A percentile compares a stretch with the other conserved stretches of the same genome.
phyloP scores from a whole-genome alignment of 2,113 vertebrate genomes.

The Pelodiscus sinensis region DNA sequence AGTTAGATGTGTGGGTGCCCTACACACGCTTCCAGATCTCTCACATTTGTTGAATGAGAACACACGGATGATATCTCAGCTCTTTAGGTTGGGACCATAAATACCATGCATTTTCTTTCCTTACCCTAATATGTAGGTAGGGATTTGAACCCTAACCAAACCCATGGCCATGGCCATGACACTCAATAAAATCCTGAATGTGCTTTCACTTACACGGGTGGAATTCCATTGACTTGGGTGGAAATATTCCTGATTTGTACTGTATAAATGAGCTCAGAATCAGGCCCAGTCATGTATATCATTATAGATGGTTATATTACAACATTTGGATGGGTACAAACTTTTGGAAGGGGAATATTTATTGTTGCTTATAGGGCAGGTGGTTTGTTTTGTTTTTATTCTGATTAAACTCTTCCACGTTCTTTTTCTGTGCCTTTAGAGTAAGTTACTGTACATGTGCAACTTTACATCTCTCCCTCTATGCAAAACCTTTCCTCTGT shows the following conservation, averaged over 20 bases:
- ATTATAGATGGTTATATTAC: not conserved
- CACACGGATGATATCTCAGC: not conserved
- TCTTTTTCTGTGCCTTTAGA: not conserved
- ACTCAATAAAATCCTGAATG: not conserved
- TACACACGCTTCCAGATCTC: not conserved
- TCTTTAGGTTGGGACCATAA: not conserved
- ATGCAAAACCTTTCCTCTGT: not conserved
- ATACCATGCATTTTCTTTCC: not conserved
- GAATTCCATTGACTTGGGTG: not conserved
- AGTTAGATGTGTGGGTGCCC: not conserved
- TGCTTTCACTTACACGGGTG: not conserved
- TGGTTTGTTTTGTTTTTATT: not conserved
- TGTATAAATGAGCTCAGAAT: not conserved
- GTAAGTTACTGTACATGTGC: not conserved
- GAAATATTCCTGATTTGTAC: not conserved
- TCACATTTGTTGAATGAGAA: not conserved
- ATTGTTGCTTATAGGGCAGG: not conserved
- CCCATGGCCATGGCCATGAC: not conserved
- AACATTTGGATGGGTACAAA: not conserved
- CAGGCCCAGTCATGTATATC: not conserved
- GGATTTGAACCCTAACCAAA: not conserved
- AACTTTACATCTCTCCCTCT: not conserved
- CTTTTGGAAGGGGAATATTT: conserved; percentile 12
- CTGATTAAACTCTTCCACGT: not conserved
- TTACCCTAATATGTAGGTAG: not conserved